Conservation (phyloP, 2,888 invertebrate genomes). For the Steinernema carpocapsae region DNA sequence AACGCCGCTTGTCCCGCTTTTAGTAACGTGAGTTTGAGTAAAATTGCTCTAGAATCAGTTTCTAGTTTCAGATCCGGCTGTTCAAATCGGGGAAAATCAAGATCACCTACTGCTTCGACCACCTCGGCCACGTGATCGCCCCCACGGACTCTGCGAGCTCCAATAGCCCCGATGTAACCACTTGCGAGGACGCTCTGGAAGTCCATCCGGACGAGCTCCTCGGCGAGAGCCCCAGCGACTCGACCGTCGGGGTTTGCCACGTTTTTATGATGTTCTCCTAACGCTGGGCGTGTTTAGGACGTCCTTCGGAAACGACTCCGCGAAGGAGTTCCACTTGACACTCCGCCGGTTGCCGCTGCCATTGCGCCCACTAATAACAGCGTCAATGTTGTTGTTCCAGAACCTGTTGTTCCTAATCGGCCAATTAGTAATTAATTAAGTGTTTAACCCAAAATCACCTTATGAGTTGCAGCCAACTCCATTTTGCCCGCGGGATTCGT, state of each 20-base stretch:
- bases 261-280: neutral
- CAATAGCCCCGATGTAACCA: neutral
- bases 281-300: neutral
- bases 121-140: slow-evolving; percentile 13
- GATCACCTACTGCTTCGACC: slow-evolving; percentile 29
- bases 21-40: neutral
- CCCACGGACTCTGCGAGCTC: neutral
- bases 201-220: slow-evolving; percentile 20
- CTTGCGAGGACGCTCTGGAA: slow-evolving; percentile 1
- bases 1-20: slow-evolving; percentile 30
- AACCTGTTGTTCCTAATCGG: neutral
- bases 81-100: slow-evolving; percentile 24
- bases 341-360: neutral
- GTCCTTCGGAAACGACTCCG: slow-evolving; percentile 26
- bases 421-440: slow-evolving; percentile 18
- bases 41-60: neutral
- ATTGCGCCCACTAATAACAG: neutral
- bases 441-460: neutral
- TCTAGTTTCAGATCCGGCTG: slow-evolving; percentile 14
- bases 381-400: slow-evolving; percentile 8
- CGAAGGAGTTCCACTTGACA: slow-evolving; percentile 3
- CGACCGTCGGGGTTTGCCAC: slow-evolving; percentile 2
- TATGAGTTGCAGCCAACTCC: slow-evolving; percentile 3
- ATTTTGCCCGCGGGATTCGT: slow-evolving; percentile 1
- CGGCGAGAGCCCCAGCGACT: neutral